Percentiles rank a stretch among this genome's conserved stretches.
phyloP scores from a whole-genome alignment of 2,797 vertebrate species.

The Cryptoblepharus egeriae region DNA sequence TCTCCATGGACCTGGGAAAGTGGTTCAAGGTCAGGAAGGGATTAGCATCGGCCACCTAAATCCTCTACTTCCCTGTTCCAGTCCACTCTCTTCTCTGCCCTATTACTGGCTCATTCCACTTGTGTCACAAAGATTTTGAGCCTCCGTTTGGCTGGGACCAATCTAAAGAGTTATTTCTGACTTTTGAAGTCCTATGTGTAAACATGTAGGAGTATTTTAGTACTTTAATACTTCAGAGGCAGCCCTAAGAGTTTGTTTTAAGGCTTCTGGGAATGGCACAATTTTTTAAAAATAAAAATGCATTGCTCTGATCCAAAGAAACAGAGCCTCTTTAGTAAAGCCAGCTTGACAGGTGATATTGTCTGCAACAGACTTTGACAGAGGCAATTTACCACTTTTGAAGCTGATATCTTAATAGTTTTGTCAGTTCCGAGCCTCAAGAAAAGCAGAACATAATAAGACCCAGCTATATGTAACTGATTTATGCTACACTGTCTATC shows the following conservation, averaged over 20 bases:
- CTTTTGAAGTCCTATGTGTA: too few species aligned
- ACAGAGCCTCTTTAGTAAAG: not conserved
- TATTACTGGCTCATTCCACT: too few species aligned
- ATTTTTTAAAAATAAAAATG: not conserved
- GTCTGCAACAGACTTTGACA: not conserved
- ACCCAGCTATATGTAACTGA: slow-evolving; percentile 52
- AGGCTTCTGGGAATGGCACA: not conserved
- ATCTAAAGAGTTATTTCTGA: too few species aligned
- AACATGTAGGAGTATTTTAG: too few species aligned
- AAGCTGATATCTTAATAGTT: not conserved
- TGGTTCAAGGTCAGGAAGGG: too few species aligned
- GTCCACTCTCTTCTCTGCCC: too few species aligned
- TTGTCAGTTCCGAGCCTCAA: slow-evolving; percentile 58
- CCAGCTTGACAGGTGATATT: not conserved
- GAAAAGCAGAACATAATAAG: slow-evolving; percentile 57
- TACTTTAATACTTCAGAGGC: not conserved
- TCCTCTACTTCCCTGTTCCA: too few species aligned
- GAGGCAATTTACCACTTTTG: slow-evolving; percentile 18
- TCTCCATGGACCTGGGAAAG: too few species aligned
- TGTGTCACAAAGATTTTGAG: too few species aligned
- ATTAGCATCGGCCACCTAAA: too few species aligned
- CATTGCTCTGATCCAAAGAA: not conserved
- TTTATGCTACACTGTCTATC: slow-evolving; percentile 53
- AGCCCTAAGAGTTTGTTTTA: not conserved
- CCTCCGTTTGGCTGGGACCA: too few species aligned